Evolutionary conservation across 2,113 vertebrate genomes (phyloP), one percentile per base, ranked within the genome.

Genomic region (Lasiurus cinereus): DNA sequence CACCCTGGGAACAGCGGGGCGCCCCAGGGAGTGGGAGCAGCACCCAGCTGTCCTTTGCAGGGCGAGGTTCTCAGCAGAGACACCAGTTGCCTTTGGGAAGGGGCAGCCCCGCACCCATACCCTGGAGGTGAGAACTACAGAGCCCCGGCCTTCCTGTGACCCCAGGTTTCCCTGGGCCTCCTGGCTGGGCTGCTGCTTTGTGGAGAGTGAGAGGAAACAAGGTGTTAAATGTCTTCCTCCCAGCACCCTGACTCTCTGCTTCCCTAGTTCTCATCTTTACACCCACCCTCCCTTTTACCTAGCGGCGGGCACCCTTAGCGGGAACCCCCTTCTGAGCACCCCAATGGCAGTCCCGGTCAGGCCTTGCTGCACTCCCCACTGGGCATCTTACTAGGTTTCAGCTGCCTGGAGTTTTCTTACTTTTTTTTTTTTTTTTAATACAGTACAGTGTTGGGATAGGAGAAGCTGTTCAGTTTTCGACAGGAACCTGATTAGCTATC

Each of bases 361-460:
- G 76, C 95, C 96, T 69, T 22, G 29, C 64, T 0, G 5, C n/a
- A 66, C 79, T 91, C 94, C 96, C 95, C 0, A 36, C 96, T 77
- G 94, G 92, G 97, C 70, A 82, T 67, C 88, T 97, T 97, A 96
- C 90, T 96, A 96, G 43, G 82, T 97, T 97, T 94, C 70, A 72
- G 94, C 86, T 69, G 54, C 96, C 96, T 0, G 0, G 93, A 62
- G 83, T 96, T 97, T 96, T 90, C 91, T 95, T 95, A 33, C 80
- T 92, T 82, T 90, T 87, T 59, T 59, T 27, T 59, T 93, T 84
- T 43, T 52, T 73, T 73, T 52, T 48, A 7, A 90, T 72, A 52
- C 80, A 43, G 76, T 9, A 46, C 46, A 46, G 46, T 52, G 22
- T 43, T 77, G 50, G 62, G 84, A 13, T 59, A 36, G 29, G 83